These are phyloP conservation scores for Zygogramma bicolorata DNA, from an alignment of 2,888 invertebrate species.

Conservation along the genomic window DNA sequence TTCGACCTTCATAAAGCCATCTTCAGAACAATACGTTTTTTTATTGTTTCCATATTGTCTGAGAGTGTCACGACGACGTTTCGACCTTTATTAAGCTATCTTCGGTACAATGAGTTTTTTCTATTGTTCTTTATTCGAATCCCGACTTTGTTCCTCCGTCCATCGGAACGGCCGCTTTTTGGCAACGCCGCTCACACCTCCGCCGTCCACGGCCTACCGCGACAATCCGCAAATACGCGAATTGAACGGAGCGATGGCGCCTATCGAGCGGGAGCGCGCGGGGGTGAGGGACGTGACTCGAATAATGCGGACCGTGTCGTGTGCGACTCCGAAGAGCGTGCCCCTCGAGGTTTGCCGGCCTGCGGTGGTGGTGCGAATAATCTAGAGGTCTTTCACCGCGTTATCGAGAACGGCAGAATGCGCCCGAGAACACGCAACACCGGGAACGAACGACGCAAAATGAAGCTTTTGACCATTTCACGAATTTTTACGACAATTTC, in stretches of 20 bases:
- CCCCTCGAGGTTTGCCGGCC: neutral
- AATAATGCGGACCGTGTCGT: neutral
- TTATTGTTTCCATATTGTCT: too few relatives aligned
- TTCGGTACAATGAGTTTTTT: too few relatives aligned
- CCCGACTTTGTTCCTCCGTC: too few relatives aligned
- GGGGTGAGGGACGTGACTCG: neutral
- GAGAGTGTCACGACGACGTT: too few relatives aligned
- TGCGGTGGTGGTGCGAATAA: neutral
- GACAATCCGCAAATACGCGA: neutral
- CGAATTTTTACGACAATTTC: too few relatives aligned
- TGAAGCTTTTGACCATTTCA: too few relatives aligned
- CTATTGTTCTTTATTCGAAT: too few relatives aligned
- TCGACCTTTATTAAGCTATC: too few relatives aligned
- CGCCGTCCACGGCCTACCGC: neutral
- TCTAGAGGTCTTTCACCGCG: neutral
- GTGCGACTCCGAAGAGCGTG: neutral
- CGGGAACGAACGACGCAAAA: neutral
- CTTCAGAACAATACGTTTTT: too few relatives aligned
- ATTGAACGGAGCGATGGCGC: neutral
- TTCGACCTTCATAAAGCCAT: too few relatives aligned
- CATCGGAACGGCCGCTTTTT: too few relatives aligned
- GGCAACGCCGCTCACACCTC: neutral
- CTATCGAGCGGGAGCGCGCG: neutral
- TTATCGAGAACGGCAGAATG: neutral
- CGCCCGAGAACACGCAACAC: neutral